A percentile compares a stretch with the other conserved stretches of the same genome.
phyloP scores from a whole-genome alignment of 2,888 invertebrate species.

The Hyppa rectilinea region DNA sequence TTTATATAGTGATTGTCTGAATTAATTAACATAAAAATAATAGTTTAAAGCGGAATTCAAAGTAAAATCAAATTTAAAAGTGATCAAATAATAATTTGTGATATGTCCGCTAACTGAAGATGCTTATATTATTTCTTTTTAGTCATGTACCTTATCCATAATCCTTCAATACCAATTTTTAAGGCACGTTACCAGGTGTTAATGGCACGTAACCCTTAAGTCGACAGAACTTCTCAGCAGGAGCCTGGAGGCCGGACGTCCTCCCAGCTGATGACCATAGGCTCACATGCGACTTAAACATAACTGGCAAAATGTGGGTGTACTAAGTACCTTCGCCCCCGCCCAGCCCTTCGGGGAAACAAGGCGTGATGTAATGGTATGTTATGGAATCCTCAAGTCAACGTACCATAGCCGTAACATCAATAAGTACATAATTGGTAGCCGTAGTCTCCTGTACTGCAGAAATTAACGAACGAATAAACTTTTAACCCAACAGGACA shows the following conservation, averaged over 20 bases:
- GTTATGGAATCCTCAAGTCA: background rate
- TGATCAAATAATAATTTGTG: no score
- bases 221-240: background rate
- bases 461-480: background rate
- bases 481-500: background rate
- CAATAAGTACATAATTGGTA: background rate
- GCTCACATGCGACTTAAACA: background rate
- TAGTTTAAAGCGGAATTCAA: no score
- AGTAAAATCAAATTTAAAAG: no score
- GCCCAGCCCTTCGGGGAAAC: background rate
- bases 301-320: background rate
- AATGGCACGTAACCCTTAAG: background rate
- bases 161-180: background rate
- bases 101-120: no score
- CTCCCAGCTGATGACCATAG: background rate
- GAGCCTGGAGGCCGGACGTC: background rate
- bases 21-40: no score
- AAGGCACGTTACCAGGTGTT: no score
- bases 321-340: background rate
- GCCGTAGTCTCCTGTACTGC: background rate
- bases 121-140: no score
- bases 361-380: background rate
- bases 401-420: background rate
- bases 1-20: no score
- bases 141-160: background rate